Evolutionary conservation across 1,140 invertebrate genomes (phyloP).

Genomic region (Ips nitidus): DNA sequence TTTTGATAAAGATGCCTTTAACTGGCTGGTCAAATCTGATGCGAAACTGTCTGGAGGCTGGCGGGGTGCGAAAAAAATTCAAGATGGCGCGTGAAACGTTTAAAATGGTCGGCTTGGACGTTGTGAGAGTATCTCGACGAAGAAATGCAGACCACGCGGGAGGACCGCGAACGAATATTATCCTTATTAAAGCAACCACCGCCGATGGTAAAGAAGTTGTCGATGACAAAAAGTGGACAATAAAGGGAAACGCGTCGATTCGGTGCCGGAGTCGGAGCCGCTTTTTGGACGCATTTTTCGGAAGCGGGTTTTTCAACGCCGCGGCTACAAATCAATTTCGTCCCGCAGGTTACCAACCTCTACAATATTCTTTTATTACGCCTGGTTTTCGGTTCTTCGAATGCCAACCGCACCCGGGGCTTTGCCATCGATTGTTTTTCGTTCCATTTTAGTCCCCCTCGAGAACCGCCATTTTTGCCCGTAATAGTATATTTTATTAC

Average conservation of each 20-base stretch:
- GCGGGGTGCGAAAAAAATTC: too few species aligned
- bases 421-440: background rate
- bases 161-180: background rate
- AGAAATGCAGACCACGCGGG: background rate
- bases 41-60: too few species aligned
- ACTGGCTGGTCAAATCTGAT: too few species aligned
- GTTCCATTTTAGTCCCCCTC: background rate
- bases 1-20: too few species aligned
- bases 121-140: background rate
- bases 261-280: conserved; percentile 24
- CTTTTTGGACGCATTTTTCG: conserved; percentile 27
- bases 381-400: conserved; percentile 7
- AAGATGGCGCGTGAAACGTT: too few species aligned
- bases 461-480: background rate
- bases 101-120: background rate
- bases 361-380: conserved; percentile 7
- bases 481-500: background rate
- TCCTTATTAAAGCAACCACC: conserved; percentile 1
- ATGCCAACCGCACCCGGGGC: background rate
- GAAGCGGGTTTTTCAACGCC: conserved; percentile 27
- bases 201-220: conserved; percentile 23
- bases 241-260: conserved; percentile 26
- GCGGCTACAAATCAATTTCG: conserved; percentile 29
- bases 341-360: conserved; percentile 15
- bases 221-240: conserved; percentile 21